phyloP scores from a whole-genome alignment of 1,140 invertebrate genomes.

The Drosophila subobscura region DNA sequence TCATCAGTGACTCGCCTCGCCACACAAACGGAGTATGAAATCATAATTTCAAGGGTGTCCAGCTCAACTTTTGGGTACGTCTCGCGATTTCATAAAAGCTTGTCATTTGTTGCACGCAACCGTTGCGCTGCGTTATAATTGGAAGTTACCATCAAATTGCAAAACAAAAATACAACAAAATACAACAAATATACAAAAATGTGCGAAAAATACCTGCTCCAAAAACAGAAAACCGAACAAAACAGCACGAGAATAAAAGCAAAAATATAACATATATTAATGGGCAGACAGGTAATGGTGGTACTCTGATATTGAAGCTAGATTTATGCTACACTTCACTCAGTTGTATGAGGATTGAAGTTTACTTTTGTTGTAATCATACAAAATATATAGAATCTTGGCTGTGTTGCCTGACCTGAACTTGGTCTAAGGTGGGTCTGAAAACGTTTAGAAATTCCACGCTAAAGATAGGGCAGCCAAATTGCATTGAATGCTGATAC shows the following conservation, averaged over 20 bases:
- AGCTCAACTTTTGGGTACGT: slow-evolving; percentile 24
- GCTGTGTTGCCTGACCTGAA: not conserved
- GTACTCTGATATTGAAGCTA: too few species aligned
- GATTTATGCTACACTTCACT: too few species aligned
- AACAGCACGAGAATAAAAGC: too few species aligned
- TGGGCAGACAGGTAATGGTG: too few species aligned
- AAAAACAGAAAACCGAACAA: too few species aligned
- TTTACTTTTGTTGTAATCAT: too few species aligned
- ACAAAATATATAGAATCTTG: too few species aligned
- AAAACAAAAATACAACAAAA: slow-evolving; percentile 6
- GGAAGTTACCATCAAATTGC: slow-evolving; percentile 67
- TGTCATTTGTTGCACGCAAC: slow-evolving; percentile 80
- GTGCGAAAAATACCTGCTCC: too few species aligned
- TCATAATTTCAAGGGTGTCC: slow-evolving; percentile 66
- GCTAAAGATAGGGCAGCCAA: slow-evolving; percentile 12
- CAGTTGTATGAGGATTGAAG: too few species aligned
- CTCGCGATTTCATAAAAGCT: slow-evolving; percentile 74
- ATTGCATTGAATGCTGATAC: not conserved
- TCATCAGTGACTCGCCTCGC: not conserved
- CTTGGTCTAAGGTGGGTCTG: too few species aligned
- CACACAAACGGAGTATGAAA: slow-evolving; percentile 48
- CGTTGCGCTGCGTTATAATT: slow-evolving; percentile 71
- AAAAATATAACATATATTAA: too few species aligned
- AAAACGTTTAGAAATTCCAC: slow-evolving; percentile 17
- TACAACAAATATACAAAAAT: not conserved